Conservation (phyloP, 2,888 invertebrate genomes). For the Maniola hyperantus region DNA sequence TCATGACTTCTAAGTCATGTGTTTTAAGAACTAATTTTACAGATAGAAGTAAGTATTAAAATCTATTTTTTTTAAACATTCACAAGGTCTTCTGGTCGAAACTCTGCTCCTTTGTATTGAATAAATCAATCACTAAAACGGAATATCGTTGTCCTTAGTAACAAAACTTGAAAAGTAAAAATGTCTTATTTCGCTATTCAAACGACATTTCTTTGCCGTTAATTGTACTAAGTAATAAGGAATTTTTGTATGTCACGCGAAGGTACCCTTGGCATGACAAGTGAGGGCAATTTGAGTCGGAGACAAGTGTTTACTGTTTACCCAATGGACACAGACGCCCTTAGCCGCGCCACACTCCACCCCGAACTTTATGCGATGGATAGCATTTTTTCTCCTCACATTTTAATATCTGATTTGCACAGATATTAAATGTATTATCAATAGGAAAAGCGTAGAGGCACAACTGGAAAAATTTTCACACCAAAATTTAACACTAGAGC, state of each 20-base stretch:
- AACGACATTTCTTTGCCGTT: constrained; percentile 37
- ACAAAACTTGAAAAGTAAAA: constrained; percentile 6
- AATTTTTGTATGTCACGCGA: constrained; percentile 61
- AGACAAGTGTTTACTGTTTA: constrained; percentile 67
- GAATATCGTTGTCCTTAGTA: neutral
- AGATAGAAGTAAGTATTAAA: too few relatives aligned
- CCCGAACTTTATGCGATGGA: constrained; percentile 5
- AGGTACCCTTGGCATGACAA: constrained; percentile 52
- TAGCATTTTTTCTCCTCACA: neutral
- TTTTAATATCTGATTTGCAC: neutral
- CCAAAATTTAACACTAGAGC: too few relatives aligned
- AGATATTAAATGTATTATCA: neutral
- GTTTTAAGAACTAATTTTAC: too few relatives aligned
- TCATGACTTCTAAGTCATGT: too few relatives aligned
- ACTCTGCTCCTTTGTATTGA: neutral
- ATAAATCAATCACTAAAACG: neutral
- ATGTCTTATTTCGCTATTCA: constrained; percentile 12
- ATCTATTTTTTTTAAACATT: too few relatives aligned
- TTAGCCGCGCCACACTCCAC: constrained; percentile 9
- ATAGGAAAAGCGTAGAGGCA: too few relatives aligned
- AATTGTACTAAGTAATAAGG: constrained; percentile 50
- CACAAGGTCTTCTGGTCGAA: neutral
- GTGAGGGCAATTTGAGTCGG: constrained; percentile 64
- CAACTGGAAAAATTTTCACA: too few relatives aligned
- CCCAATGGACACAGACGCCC: constrained; percentile 44